Evolutionary conservation across 2,113 vertebrate genomes (phyloP), one percentile per base, ranked within the genome.

Genomic region (Siniperca chuatsi): DNA sequence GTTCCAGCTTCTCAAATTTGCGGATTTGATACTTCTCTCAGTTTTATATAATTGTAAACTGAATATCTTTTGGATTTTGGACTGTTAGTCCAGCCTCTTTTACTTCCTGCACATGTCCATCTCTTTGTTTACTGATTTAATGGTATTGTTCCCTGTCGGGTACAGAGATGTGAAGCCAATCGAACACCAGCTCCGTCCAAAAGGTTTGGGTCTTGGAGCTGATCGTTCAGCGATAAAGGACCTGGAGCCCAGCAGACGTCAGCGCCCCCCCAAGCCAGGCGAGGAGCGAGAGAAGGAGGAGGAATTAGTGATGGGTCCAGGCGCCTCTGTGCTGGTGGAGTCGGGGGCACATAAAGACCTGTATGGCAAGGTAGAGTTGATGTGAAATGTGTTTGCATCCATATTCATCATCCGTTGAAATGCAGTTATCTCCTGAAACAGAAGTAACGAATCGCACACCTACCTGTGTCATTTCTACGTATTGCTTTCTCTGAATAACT

Each of bases 171-270:
- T 98, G 87, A 97, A 97, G 80, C 96, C 97, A 5, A 93, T 95
- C 15, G 96, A 97, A 83, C 94, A 95, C 79, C 88, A 96, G 84
- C 90, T 97, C 60, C 96, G 97, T 40, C 97, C 97, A 0, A 98
- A 96, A 82, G 97, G 97, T 3, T 84, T 98, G 88, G 97, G 97
- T n/a, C 95, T 98, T 15, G 97, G 97, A 0, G 97, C 97, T 0
- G 97, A 96, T 92, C 94, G 96, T 44, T 93, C 96, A 0, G 95
- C 96, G 0, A 85, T 90, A 40, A 94, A 95, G 85, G 95, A 96
- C 70, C 92, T 97, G 82, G 92, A 96, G 85, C 95, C 96, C 4
- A 71, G 61, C 0, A 78, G 79, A 12, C 91, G 87, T 9, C 74
- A 80, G n/a, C 92, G 90, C 1, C 92, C 93, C 0, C 92, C 87